Conservation (phyloP, 2,797 vertebrate genomes). For the Hybognathus amarus region DNA sequence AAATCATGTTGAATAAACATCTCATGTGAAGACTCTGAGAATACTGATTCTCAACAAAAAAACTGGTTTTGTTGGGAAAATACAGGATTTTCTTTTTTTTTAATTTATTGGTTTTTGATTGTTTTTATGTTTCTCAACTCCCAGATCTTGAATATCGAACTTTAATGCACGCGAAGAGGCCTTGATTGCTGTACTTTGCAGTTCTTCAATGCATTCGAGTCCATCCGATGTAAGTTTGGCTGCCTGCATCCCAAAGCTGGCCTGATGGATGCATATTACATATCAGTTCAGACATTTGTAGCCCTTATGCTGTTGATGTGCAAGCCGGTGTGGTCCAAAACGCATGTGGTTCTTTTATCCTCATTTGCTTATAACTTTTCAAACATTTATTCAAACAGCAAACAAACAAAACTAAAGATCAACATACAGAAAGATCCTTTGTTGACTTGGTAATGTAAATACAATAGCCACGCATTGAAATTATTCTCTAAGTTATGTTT, state of each 20-base stretch:
- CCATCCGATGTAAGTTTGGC: background rate
- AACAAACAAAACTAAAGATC: slow-evolving; percentile 36
- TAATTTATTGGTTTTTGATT: slow-evolving; percentile 32
- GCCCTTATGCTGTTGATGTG: slow-evolving; percentile 43
- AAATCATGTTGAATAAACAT: slow-evolving; percentile 6
- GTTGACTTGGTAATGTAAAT: slow-evolving; percentile 56
- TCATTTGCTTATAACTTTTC: slow-evolving; percentile 38
- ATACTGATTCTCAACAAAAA: background rate
- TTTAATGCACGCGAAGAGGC: slow-evolving; percentile 9
- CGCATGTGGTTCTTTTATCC: slow-evolving; percentile 48
- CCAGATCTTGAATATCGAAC: background rate
- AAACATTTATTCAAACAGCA: slow-evolving; percentile 34
- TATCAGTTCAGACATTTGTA: slow-evolving; percentile 41
- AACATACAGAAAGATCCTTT: slow-evolving; percentile 32
- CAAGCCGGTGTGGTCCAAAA: slow-evolving; percentile 45
- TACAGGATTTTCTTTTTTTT: background rate
- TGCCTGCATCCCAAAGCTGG: slow-evolving; percentile 46
- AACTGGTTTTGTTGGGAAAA: background rate
- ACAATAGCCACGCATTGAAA: slow-evolving; percentile 51
- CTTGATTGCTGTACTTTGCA: slow-evolving; percentile 10
- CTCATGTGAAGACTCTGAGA: background rate
- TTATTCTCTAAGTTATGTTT: slow-evolving; percentile 57
- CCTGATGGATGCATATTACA: slow-evolving; percentile 45
- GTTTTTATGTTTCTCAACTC: slow-evolving; percentile 1
- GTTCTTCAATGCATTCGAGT: background rate